A percentile compares a stretch with the other conserved stretches of the same genome.
These are phyloP conservation scores for Tethea ocularis DNA, from an alignment of 2,888 invertebrate species.

Conservation along the genomic window DNA sequence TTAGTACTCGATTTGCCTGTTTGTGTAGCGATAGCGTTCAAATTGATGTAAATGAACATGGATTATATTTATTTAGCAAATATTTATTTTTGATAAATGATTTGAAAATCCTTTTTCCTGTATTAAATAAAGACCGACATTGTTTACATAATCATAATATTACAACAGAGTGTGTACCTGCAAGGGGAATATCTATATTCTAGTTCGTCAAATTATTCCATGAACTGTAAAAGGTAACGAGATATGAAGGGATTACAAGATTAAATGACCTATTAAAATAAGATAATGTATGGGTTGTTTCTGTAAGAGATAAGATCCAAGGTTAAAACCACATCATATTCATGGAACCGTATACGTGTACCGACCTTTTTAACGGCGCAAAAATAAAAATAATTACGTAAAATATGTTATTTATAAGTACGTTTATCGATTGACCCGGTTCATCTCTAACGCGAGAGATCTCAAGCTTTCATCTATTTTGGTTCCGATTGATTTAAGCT, in stretches of 20 bases:
- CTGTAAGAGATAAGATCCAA: neutral
- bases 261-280: neutral
- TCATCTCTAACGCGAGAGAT: conserved; percentile 33
- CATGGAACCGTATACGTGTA: neutral
- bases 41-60: conserved; percentile 14
- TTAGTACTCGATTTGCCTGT: conserved; percentile 51
- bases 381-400: neutral
- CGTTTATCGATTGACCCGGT: conserved; percentile 34
- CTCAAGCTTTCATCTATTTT: conserved; percentile 65
- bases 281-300: neutral
- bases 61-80: conserved; percentile 6
- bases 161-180: too few relatives aligned
- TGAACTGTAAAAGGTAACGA: neutral
- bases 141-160: neutral
- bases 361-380: neutral
- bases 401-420: conserved; percentile 18
- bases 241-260: neutral
- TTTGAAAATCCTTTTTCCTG: neutral
- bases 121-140: neutral
- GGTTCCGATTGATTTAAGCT: conserved; percentile 50
- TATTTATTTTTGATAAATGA: neutral
- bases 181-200: neutral
- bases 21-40: conserved; percentile 19
- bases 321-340: neutral
- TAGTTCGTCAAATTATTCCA: neutral